Evolutionary conservation across 2,113 vertebrate genomes (phyloP).

Genomic region (Atrichornis clamosus): DNA sequence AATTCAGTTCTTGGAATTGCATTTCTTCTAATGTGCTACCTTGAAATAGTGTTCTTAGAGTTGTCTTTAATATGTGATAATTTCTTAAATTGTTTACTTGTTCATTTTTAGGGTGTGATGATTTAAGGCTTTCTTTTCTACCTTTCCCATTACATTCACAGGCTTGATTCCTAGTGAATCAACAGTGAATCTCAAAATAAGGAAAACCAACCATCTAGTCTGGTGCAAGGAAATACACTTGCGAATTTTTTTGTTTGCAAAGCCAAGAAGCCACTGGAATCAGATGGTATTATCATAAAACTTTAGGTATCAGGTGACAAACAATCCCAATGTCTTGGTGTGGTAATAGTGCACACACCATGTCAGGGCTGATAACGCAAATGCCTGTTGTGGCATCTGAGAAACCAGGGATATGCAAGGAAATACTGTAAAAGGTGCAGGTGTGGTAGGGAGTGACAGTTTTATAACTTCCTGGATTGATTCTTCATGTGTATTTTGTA

Average conservation of each 20-base stretch:
- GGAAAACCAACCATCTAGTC: not conserved
- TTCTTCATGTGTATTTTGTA: not conserved
- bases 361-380: not conserved
- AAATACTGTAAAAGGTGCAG: not conserved
- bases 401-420: not conserved
- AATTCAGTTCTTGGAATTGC: not conserved
- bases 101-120: not conserved
- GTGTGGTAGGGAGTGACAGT: not conserved
- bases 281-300: not conserved
- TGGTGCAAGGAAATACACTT: not conserved
- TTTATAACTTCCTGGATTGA: not conserved
- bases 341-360: not conserved
- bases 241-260: not conserved
- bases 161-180: not conserved
- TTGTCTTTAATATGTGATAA: not conserved
- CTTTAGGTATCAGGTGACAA: not conserved
- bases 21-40: not conserved
- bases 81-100: not conserved
- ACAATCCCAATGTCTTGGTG: not conserved
- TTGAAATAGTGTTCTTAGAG: not conserved
- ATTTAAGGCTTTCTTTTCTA: not conserved
- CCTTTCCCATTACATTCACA: not conserved
- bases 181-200: not conserved
- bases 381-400: not conserved
- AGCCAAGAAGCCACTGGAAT: not conserved